Evolutionary conservation across 2,113 vertebrate genomes (phyloP).

Genomic region (Notothenia coriiceps): DNA sequence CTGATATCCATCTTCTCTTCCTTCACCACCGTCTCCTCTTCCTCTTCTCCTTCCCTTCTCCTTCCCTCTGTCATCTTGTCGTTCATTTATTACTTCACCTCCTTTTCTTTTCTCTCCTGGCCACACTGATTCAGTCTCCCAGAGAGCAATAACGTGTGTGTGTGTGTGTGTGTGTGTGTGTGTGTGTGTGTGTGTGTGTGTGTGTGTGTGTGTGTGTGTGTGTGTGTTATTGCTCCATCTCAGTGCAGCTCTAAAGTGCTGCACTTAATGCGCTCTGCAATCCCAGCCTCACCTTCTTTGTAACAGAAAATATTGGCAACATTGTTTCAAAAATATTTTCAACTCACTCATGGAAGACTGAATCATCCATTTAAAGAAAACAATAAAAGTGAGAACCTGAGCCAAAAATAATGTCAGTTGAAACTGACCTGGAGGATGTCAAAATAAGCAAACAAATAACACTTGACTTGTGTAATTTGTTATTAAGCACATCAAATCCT

Average conservation of each 20-base stretch:
- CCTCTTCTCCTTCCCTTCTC: conserved; percentile 4
- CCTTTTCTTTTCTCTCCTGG: conserved; percentile 32
- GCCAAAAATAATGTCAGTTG: not conserved
- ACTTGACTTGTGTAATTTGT: not conserved
- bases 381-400: not conserved
- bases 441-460: not conserved
- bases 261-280: conserved; percentile 42
- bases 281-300: conserved; percentile 1
- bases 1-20: not conserved
- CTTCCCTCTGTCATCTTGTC: conserved; percentile 5
- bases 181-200: no score
- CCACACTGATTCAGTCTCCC: conserved; percentile 45
- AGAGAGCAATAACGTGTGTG: conserved; percentile 56
- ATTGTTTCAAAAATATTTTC: not conserved
- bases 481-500: not conserved
- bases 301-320: not conserved
- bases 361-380: conserved; percentile 7
- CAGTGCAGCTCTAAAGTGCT: conserved; percentile 52
- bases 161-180: no score
- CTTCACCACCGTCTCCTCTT: conserved; percentile 1
- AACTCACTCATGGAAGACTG: not conserved
- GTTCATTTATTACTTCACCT: conserved; percentile 53
- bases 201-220: no score
- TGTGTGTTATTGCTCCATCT: no score
- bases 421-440: not conserved